Base-by-base conservation (phyloP, 2,113 vertebrate genomes). In the Pristiophorus japonicus region DNA sequence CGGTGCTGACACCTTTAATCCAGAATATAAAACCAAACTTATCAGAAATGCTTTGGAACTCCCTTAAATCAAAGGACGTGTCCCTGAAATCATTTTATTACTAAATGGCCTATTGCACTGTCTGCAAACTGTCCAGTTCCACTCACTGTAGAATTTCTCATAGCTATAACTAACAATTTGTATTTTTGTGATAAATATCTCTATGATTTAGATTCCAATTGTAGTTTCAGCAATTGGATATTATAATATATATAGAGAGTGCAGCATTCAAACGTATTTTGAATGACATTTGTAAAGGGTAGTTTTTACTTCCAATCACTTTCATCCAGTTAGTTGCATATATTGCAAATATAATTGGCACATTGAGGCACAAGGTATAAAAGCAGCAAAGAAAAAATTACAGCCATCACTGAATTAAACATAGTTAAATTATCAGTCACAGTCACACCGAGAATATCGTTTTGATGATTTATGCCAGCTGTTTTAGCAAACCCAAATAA, bases 271-370 rank as follows among this genome's bases (percentile, higher is more conserved):
- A 63, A 7, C 18, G 93, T 94, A 70, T 51, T 94, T 27, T 16
- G 16, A 18, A 34, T 94, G 42, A 51, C 27, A 34, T 51, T 67
- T 45, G 14, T 94, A 38, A 27, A 94, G 47, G 45, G 18, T 94
- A 47, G 27, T 51, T 47, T 70, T 94, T 94, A 67, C 27, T 70
- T 94, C 92, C 65, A 94, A 67, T 94, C 66, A 94, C 38, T 70
- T 70, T 67, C 45, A 94, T 70, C 55, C 66, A 51, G 27, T 70
- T 67, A 45, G 70, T 94, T 42, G 51, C 30, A 22, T 94, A 70
- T 94, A 70, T 94, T 94, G 93, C 42, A 11, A 94, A 94, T 94
- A 51, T 94, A 92, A 92, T 94, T 70, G 93, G 22, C 93, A 94
- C 42, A 34, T 45, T 34, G 42, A 94, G 4, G 45, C 45, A 70